A percentile compares a stretch with the other conserved stretches of the same genome.
These are phyloP conservation scores for Drosophila lini DNA, from an alignment of 1,140 invertebrate genomes.

Conservation along the genomic window DNA sequence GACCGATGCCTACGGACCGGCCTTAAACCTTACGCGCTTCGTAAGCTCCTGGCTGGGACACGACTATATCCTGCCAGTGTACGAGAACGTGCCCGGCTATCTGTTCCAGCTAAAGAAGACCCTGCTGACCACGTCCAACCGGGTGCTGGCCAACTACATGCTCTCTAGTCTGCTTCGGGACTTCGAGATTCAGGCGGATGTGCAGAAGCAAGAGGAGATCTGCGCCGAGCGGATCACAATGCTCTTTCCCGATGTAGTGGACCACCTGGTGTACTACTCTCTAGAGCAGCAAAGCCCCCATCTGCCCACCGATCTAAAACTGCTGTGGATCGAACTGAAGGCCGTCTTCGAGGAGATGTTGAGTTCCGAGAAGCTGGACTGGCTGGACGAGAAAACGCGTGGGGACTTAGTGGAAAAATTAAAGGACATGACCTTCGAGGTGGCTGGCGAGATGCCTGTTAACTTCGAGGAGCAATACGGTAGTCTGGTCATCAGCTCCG, in stretches of 20 bases:
- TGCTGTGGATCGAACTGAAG: constrained; percentile 67
- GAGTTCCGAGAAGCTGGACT: constrained; percentile 13
- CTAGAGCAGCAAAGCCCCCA: constrained; percentile 53
- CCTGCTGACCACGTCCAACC: constrained; percentile 83
- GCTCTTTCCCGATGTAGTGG: constrained; percentile 64
- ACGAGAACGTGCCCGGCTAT: constrained; percentile 73
- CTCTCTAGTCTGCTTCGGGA: constrained; percentile 87
- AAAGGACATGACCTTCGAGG: constrained; percentile 59
- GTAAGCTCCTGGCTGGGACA: constrained; percentile 62
- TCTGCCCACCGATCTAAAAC: constrained; percentile 48
- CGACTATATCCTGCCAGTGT: constrained; percentile 68
- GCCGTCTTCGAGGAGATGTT: constrained; percentile 52
- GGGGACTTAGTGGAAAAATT: constrained; percentile 62
- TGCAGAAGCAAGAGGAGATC: constrained; percentile 20
- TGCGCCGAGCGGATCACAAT: constrained; percentile 50
- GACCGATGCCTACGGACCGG: constrained; percentile 71
- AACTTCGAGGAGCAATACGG: constrained; percentile 85
- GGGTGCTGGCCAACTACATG: constrained; percentile 88
- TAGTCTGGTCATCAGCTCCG: constrained; percentile 85
- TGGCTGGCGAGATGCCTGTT: constrained; percentile 43
- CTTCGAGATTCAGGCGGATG: constrained; percentile 63
- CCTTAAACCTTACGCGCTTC: constrained; percentile 69
- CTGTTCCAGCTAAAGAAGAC: constrained; percentile 84
- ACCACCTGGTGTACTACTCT: constrained; percentile 57
- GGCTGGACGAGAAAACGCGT: constrained; percentile 57